Evolutionary conservation across 2,888 invertebrate species (phyloP).

Genomic region (Nematopogon swammerdamellus): DNA sequence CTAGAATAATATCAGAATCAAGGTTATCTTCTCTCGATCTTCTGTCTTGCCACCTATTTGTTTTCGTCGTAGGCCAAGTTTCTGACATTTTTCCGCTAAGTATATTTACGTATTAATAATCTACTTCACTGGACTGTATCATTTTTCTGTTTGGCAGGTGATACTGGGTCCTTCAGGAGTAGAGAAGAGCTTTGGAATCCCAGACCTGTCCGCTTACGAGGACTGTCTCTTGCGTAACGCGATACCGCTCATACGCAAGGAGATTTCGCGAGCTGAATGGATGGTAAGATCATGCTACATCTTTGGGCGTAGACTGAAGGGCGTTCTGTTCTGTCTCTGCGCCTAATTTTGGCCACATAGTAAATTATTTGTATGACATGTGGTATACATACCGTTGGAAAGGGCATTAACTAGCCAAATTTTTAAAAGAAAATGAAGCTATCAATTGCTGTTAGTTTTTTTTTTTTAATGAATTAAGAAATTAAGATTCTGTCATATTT

Average conservation of each 20-base stretch:
- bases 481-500: too few relatives aligned
- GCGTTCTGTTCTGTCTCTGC: too few relatives aligned
- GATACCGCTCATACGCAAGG: slow-evolving; percentile 34
- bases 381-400: too few relatives aligned
- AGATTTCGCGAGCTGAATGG: slow-evolving; percentile 38
- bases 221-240: slow-evolving; percentile 36
- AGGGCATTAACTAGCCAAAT: too few relatives aligned
- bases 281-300: slow-evolving; percentile 27
- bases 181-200: slow-evolving; percentile 35
- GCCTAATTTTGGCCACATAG: too few relatives aligned
- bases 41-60: background rate
- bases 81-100: too few relatives aligned
- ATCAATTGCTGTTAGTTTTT: too few relatives aligned
- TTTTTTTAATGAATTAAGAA: too few relatives aligned
- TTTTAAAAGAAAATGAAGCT: too few relatives aligned
- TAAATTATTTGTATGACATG: too few relatives aligned
- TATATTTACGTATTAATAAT: background rate
- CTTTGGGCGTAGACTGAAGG: background rate
- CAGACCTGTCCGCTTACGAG: slow-evolving; percentile 41
- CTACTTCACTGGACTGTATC: background rate
- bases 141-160: slow-evolving; percentile 20
- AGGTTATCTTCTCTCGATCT: too few relatives aligned
- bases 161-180: slow-evolving; percentile 37
- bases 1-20: too few relatives aligned
- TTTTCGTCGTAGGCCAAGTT: background rate